phyloP scores from a whole-genome alignment of 2,113 vertebrate species.

The Centropristis striata region DNA sequence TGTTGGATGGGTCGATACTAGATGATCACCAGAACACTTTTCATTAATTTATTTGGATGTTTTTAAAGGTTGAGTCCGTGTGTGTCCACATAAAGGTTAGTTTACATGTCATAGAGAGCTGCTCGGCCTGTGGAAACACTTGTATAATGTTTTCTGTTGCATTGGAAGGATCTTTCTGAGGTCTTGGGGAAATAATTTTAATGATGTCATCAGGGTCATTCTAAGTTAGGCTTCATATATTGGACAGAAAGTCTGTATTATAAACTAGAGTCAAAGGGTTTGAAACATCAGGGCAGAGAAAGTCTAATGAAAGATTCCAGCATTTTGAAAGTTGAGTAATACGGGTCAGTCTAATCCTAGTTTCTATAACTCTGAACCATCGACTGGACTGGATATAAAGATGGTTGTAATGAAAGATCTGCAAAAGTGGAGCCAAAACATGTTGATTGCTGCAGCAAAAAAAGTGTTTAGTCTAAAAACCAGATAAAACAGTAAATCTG shows the following conservation, averaged over 20 bases:
- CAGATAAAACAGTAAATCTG: too few relatives aligned
- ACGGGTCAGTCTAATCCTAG: neutral
- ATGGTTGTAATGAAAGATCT: too few relatives aligned
- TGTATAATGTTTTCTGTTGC: neutral
- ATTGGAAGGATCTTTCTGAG: neutral
- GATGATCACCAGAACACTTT: neutral
- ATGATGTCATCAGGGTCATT: neutral
- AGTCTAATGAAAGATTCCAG: neutral
- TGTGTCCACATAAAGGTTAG: neutral
- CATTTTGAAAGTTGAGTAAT: constrained; percentile 5
- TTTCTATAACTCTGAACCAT: too few relatives aligned
- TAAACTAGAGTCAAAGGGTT: neutral
- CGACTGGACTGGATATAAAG: too few relatives aligned
- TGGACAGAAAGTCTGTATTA: neutral
- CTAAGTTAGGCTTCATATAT: neutral
- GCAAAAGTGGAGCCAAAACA: too few relatives aligned
- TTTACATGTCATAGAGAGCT: neutral
- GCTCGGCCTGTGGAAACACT: neutral
- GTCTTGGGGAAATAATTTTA: neutral
- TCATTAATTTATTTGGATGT: neutral
- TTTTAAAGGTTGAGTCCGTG: neutral
- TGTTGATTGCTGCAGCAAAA: too few relatives aligned
- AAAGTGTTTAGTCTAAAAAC: too few relatives aligned
- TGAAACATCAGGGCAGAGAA: neutral
- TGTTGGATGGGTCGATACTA: neutral